Base-by-base conservation (phyloP, 2,797 vertebrate species). In the Tenualosa thibaudeaui region DNA sequence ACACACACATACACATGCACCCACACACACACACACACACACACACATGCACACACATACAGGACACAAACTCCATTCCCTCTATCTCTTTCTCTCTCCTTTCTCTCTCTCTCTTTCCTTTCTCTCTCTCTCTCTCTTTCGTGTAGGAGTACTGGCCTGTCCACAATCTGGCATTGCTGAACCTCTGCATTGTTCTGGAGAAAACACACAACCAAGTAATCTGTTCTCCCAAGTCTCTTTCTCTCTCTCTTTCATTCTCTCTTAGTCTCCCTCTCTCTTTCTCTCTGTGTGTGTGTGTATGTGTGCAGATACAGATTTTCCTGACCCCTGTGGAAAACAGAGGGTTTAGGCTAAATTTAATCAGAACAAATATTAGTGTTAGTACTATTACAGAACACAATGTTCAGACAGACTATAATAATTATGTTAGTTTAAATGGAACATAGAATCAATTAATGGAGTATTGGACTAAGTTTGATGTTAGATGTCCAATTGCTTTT, bases 161-260 rank as follows among this genome's bases (percentile, higher is more conserved):
- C 31, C 83, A 84, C 85, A 85, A 81, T 81, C 54, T 75, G 71
- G 81, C n/a, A 84, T 84, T 90, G 81, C 85, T 87, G 83, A 91
- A 86, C 78, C 43, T 19, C 50, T 58, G 58, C 78, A 82, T 86
- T 89, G 85, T 88, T 89, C 84, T 87, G 53, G 62, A 65, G 82
- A 43, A 85, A 84, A 81, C 81, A 84, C 84, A 84, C 84, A 26
- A 51, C 46, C 60, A n/a, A 75, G 71, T 78, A 81, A 58, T 81
- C 75, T 84, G 51, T 68, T 75, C 68, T 75, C 31, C 13, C 31
- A 17, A 68, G 9, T 62, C 22, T 31, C 31, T 31, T 31, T 0
- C 31, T 31, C 31, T 31, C 31, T 31, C 31, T n/a, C n/a, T n/a
- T n/a, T n/a, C n/a, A n/a, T 31, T 0, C 31, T 31, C 31, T 31